Base-by-base conservation (phyloP, 1,140 invertebrate genomes). In the Nylanderia fulva region DNA sequence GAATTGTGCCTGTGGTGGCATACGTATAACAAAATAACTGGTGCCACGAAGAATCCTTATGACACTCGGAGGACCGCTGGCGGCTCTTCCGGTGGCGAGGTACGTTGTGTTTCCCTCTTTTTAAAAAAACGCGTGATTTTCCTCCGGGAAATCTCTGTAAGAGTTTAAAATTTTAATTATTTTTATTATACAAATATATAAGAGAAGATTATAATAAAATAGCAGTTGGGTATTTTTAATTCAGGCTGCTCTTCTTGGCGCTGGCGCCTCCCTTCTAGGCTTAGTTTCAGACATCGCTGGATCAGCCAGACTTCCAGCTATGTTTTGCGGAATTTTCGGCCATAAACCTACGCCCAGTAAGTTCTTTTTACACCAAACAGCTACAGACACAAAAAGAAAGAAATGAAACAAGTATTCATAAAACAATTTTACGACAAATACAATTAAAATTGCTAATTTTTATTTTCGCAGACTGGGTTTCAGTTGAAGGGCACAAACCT, bases 1-100 rank as follows among this genome's bases (percentile, higher is more conserved):
- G 98, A 99, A 93, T 94, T 98, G n/a, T 98, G 98, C 87, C 95
- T 98, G 95, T 97, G 97, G 93, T 98, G 97, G 96, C 98, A 99
- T 93, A 98, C 97, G 0, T 97, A 96, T 85, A 99, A 99, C 95
- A 97, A 97, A 75, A 95, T 99, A 0, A 98, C 97, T 68, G 99
- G 99, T 0, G 95, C 96, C 24, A 98, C 98, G 0, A 96, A 96
- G 86, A 99, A 99, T 94, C 98, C 99, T 0, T 99, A 99, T 91
- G 97, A 99, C 92, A 95, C 96, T 52, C 96, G 96, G 36, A 95
- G 96, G 87, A 98, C 96, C 2, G 93, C 92, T 24, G 96, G 96
- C n/a, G 96, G 96, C n/a, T 95, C 94, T 63, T 94, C 94, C 13
- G 94, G 94, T 18, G 94, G 94, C 3, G 94, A 95, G 90, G 94